Conservation (phyloP, 2,113 vertebrate species). For the Platichthys flesus region DNA sequence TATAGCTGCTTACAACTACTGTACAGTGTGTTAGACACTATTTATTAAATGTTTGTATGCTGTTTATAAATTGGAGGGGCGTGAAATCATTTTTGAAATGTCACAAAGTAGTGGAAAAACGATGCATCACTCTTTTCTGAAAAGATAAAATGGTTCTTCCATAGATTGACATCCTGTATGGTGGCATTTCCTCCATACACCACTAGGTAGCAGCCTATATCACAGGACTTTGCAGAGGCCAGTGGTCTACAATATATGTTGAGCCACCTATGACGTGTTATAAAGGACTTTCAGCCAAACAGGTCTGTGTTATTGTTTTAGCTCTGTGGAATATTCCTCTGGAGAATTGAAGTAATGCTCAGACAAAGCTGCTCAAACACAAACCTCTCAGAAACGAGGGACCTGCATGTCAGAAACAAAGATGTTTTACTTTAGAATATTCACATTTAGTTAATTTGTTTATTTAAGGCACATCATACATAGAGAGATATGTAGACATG, state of each 20-base stretch:
- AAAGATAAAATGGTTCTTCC: background rate
- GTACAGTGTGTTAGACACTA: background rate
- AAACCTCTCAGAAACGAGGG: background rate
- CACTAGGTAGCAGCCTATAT: constrained; percentile 3
- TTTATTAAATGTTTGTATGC: background rate
- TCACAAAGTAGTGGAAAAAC: too few relatives aligned
- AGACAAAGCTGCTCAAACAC: background rate
- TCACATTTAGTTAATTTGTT: background rate
- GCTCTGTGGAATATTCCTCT: background rate
- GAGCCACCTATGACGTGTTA: background rate
- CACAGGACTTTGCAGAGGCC: background rate
- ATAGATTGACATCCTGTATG: background rate
- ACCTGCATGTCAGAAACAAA: constrained; percentile 35
- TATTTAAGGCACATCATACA: constrained; percentile 29
- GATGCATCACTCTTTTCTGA: background rate
- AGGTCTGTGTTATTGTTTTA: background rate
- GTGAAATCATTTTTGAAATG: too few relatives aligned
- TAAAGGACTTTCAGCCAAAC: background rate
- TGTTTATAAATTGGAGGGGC: too few relatives aligned
- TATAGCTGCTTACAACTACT: background rate
- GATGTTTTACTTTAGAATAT: constrained; percentile 11
- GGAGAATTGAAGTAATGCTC: background rate
- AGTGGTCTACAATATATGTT: background rate
- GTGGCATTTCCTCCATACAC: constrained; percentile 5
- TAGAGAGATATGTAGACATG: background rate